Evolutionary conservation across 1,140 invertebrate species (phyloP).

Genomic region (Yoshiicerus persimilis): DNA sequence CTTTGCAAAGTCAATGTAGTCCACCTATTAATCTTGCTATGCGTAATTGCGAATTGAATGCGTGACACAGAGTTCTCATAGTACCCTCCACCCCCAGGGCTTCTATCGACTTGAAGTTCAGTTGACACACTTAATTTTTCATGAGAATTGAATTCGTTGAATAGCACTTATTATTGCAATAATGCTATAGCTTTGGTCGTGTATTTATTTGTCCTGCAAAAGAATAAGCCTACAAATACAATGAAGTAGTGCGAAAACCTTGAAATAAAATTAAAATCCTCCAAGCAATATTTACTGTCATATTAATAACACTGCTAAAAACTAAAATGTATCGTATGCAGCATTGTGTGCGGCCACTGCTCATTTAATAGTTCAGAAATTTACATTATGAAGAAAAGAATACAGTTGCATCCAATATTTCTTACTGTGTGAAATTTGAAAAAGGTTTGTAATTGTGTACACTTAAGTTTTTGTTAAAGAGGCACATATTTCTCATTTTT

Average conservation of each 20-base stretch:
- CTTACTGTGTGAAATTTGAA: background rate
- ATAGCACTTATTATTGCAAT: background rate
- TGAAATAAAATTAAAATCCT: too few relatives aligned
- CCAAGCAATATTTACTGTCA: too few relatives aligned
- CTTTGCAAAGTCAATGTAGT: background rate
- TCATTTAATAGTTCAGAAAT: too few relatives aligned
- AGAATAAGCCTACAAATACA: too few relatives aligned
- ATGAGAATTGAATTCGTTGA: background rate
- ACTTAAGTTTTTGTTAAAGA: background rate
- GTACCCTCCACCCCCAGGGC: background rate
- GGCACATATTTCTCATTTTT: background rate
- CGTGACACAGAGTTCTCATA: conserved; percentile 15
- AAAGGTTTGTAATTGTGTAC: background rate
- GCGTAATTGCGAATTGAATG: conserved; percentile 6
- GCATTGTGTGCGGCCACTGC: too few relatives aligned
- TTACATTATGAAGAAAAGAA: background rate
- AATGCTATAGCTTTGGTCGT: background rate
- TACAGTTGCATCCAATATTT: background rate
- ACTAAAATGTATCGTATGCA: too few relatives aligned
- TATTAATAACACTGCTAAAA: too few relatives aligned
- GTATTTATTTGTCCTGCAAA: too few relatives aligned
- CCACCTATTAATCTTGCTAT: background rate
- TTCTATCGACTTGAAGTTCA: background rate
- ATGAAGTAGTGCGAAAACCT: too few relatives aligned
- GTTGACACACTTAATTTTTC: conserved; percentile 7